Conservation (phyloP, 2,113 vertebrate genomes). For the Myotis yumanensis region DNA sequence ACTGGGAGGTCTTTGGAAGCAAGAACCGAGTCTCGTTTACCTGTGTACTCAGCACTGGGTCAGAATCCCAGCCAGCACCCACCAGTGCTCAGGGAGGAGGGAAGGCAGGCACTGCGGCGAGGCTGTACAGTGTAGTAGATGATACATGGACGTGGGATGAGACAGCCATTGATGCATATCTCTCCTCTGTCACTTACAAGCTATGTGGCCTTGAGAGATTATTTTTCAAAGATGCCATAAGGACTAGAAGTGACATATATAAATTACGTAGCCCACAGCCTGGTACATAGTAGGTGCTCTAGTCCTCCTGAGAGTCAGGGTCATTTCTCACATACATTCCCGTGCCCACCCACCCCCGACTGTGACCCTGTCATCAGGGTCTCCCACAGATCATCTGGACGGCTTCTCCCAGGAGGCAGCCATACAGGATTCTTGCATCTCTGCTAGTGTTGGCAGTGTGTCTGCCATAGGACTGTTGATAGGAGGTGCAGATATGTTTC, state of each 20-base stretch:
- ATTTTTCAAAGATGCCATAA: neutral
- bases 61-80: neutral
- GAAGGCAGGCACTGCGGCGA: neutral
- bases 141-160: neutral
- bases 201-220: neutral
- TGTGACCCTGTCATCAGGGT: too few relatives aligned
- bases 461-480: slow-evolving; percentile 73
- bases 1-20: neutral
- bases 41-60: neutral
- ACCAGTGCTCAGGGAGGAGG: neutral
- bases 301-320: neutral
- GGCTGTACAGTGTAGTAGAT: too few relatives aligned
- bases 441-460: slow-evolving; percentile 52
- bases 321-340: neutral
- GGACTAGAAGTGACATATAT: neutral
- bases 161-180: neutral
- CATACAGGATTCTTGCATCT: slow-evolving; percentile 1
- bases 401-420: slow-evolving; percentile 22
- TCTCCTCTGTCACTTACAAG: neutral
- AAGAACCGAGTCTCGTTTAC: neutral
- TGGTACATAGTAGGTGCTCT: neutral
- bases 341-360: accelerated
- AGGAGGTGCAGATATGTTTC: slow-evolving; percentile 75
- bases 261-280: neutral
- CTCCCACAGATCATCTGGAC: neutral